These are phyloP conservation scores for Lepidostoma basale DNA, from an alignment of 1,140 invertebrate species.

Conservation along the genomic window DNA sequence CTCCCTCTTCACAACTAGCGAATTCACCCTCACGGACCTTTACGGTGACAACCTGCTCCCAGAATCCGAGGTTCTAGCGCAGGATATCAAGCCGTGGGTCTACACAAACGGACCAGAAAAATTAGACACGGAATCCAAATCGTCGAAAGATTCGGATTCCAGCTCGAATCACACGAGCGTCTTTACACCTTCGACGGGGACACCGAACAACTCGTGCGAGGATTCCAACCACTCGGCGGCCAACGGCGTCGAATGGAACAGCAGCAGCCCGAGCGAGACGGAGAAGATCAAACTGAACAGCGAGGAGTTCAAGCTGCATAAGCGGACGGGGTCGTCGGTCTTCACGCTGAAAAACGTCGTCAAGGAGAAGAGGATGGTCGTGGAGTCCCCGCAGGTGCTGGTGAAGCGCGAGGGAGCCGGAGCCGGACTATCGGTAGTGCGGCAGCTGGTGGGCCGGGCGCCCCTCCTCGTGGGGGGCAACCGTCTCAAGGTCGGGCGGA, in stretches of 20 bases:
- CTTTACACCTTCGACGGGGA: slow-evolving; percentile 37
- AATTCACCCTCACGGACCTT: slow-evolving; percentile 58
- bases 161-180: slow-evolving; percentile 40
- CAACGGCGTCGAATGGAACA: slow-evolving; percentile 39
- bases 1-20: slow-evolving; percentile 57
- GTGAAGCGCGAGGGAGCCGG: no score
- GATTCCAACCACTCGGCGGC: slow-evolving; percentile 36
- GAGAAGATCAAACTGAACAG: neutral
- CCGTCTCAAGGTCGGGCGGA: neutral
- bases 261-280: slow-evolving; percentile 26
- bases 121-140: neutral
- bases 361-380: slow-evolving; percentile 18
- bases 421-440: neutral
- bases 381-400: neutral
- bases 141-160: neutral
- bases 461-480: neutral
- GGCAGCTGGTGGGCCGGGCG: neutral
- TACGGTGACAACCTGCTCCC: slow-evolving; percentile 49
- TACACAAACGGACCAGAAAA: slow-evolving; percentile 32
- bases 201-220: slow-evolving; percentile 24
- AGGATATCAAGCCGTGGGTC: neutral
- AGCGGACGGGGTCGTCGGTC: slow-evolving; percentile 13
- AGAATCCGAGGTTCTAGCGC: slow-evolving; percentile 43
- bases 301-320: slow-evolving; percentile 1
- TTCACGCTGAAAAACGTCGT: slow-evolving; percentile 14